phyloP scores from a whole-genome alignment of 2,113 vertebrate genomes.

The Fregata magnificens region DNA sequence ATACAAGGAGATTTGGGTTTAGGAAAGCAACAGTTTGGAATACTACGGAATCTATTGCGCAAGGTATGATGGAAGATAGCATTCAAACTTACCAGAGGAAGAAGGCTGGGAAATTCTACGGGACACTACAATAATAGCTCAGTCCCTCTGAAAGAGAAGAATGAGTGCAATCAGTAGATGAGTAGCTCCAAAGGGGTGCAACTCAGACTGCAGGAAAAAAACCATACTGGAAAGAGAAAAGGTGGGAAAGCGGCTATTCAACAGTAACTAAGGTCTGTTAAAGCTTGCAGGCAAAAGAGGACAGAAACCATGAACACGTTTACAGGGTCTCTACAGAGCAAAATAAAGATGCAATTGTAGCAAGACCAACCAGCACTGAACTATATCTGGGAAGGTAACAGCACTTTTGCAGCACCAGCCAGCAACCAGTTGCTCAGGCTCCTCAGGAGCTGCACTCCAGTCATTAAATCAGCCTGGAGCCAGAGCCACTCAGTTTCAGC shows the following conservation, averaged over 20 bases:
- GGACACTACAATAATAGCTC: conserved; percentile 4
- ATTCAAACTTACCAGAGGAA: conserved; percentile 28
- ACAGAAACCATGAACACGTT: neutral
- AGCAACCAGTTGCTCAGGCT: neutral
- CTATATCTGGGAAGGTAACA: neutral
- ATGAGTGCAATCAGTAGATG: neutral
- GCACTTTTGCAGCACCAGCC: neutral
- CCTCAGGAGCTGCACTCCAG: neutral
- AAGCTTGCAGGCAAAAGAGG: neutral
- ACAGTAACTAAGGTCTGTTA: neutral
- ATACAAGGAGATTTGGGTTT: neutral
- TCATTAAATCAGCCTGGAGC: neutral
- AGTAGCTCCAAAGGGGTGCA: neutral
- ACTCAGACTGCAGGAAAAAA: neutral
- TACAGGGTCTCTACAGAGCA: neutral
- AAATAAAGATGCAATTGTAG: neutral
- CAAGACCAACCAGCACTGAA: neutral
- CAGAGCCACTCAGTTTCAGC: neutral
- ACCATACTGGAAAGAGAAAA: neutral
- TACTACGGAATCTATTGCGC: neutral
- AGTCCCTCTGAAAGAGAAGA: conserved; percentile 52
- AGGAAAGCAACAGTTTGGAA: neutral
- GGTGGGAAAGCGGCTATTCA: neutral
- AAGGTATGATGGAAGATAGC: neutral
- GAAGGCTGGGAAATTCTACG: neutral